Base-by-base conservation (phyloP, 2,888 invertebrate genomes). In the Heliconius aoede region DNA sequence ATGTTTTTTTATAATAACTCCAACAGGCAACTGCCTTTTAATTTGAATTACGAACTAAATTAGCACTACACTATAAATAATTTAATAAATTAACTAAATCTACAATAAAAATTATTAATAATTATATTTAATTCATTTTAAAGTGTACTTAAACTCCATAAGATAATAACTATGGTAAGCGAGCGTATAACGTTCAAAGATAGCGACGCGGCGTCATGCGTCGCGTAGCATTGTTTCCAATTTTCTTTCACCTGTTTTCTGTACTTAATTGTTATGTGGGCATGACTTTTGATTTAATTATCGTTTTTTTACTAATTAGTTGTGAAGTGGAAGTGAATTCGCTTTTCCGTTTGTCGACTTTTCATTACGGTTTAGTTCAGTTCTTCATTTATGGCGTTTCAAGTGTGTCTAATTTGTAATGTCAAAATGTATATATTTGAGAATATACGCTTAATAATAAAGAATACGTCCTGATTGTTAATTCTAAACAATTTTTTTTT, bases 161-260 rank as follows among this genome's bases (percentile, higher is more conserved):
- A 72, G 74, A 75, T 75, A 61, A 61, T 69, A 51, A 71, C 24
- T 18, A 51, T 69, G 58, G 30, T 75, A 75, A 75, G 55, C 51
- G 32, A 62, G 74, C 69, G 69, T 75, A 36, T 69, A 74, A 62
- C 40, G 40, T 40, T 26, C 40, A 26, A 4, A 30, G 58, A 72
- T 72, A 40, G 61, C 58, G 72, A 61, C 40, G 32, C 30, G 69
- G 55, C 30, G 69, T 69, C 69, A 60, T 61, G 72, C 72, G 60
- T 72, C 72, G 72, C 60, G 72, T 60, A 26, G 1, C n/a, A 28
- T 51, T 51, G 68, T 69, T 55, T 51, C n/a, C 11, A n/a, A n/a
- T 69, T 69, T 32, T 69, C 69, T 69, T 69, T 69, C 55, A 3
- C 55, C 55, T 55, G n/a, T 69, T 69, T 69, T 69, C 55, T 30